A percentile compares a stretch with the other conserved stretches of the same genome.
phyloP scores from a whole-genome alignment of 2,113 vertebrate genomes.

The Thamnophis sirtalis region DNA sequence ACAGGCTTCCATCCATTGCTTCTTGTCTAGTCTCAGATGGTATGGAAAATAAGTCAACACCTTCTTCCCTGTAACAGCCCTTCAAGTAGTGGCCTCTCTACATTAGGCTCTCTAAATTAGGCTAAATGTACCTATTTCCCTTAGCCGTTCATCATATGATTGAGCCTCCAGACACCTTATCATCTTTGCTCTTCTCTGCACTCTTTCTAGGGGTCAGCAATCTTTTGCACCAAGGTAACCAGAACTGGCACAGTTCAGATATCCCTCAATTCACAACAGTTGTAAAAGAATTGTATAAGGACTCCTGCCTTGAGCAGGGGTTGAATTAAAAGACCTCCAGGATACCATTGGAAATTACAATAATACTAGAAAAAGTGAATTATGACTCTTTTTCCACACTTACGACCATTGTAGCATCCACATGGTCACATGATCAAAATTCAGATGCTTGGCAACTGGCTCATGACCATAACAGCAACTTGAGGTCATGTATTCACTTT shows the following conservation, averaged over 20 bases:
- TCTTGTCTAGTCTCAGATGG: neutral
- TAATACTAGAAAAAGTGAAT: neutral
- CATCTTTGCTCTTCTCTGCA: neutral
- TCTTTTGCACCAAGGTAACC: neutral
- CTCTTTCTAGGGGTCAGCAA: neutral
- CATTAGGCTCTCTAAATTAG: neutral
- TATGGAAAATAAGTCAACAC: neutral
- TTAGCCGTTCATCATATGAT: neutral
- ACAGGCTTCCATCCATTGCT: neutral
- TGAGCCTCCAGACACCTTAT: neutral
- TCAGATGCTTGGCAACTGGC: neutral
- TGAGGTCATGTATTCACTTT: neutral
- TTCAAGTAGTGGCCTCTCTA: neutral
- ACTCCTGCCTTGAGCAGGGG: neutral
- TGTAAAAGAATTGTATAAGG: neutral
- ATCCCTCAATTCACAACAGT: neutral
- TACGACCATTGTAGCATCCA: neutral
- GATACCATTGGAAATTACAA: neutral
- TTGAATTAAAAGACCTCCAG: neutral
- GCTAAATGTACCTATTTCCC: neutral
- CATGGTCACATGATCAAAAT: neutral
- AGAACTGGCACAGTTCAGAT: neutral
- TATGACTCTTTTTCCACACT: neutral
- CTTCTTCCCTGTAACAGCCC: neutral
- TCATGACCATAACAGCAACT: neutral